Base-by-base conservation (phyloP, 2,113 vertebrate genomes). In the Sander lucioperca region DNA sequence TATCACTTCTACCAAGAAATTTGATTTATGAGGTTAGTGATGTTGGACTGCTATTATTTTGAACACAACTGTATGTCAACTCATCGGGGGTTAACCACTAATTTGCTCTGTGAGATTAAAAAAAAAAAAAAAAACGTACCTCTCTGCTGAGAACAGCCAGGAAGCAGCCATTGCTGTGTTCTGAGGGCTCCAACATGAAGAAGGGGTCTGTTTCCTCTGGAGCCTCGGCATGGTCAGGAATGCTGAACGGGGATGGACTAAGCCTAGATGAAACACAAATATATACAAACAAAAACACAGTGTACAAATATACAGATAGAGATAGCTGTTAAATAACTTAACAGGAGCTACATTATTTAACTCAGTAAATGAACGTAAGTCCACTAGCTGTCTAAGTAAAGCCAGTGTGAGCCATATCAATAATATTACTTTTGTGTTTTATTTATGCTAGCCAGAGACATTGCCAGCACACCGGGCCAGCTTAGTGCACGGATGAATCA, bases 131-230 rank as follows among this genome's bases (percentile, higher is more conserved):
- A 36, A 36, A 43, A 10, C 10, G 2, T 43, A 97, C 97, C 96
- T 97, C 93, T 93, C 95, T 96, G 75, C 79, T 92, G 80, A 99
- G 87, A 91, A 98, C 70, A 47, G 97, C 97, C 79, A 99, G 59
- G 88, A 99, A 99, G 86, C 96, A 99, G 77, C 97, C 95, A 50
- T 98, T 97, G 86, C 91, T 96, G 74, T 91, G 77, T 73, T 96
- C 94, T 1, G 97, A 97, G 43, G 95, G 95, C 74, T 98, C 95
- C 57, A 96, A 47, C 82, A 86, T 95, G 88, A 99, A 97, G 91
- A 96, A 97, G 1, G 67, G 83, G 10, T 95, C 88, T 56, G 57
- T 77, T 64, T 90, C 71, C 77, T 56, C 18, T 56, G 11, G 56
- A 39, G 45, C 61, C 21, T 71, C 66, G 0, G 83, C 57, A 19